Conservation (phyloP, 1,140 invertebrate genomes). For the Euschistus heros region DNA sequence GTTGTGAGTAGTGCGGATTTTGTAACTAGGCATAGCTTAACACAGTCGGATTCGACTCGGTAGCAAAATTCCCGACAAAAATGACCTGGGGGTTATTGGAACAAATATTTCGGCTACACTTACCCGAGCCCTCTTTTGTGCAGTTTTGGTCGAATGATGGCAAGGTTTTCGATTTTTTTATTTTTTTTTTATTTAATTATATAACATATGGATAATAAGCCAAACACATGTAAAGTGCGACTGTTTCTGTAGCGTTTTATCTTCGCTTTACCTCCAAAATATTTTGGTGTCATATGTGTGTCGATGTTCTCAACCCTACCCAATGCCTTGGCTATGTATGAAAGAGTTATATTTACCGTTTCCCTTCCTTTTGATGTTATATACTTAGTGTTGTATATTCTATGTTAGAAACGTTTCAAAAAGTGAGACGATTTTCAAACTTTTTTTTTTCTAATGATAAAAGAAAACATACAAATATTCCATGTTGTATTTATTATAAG, state of each 20-base stretch:
- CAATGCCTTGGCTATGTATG: neutral
- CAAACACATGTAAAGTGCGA: neutral
- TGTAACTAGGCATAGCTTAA: too few relatives aligned
- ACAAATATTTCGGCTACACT: neutral
- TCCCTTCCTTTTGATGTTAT: neutral
- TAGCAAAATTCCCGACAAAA: neutral
- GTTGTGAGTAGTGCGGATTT: too few relatives aligned
- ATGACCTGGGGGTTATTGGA: neutral
- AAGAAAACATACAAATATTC: neutral
- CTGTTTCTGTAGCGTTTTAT: neutral
- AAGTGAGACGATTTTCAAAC: neutral
- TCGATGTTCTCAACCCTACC: neutral
- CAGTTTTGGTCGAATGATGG: neutral
- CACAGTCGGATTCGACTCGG: too few relatives aligned
- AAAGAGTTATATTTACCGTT: too few relatives aligned
- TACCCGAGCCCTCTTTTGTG: neutral
- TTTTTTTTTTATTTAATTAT: neutral
- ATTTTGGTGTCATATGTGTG: conserved; percentile 8
- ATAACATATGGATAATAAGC: neutral
- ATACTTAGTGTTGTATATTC: neutral
- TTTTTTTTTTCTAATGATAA: neutral
- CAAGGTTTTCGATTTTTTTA: neutral
- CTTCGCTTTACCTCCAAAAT: conserved; percentile 1
- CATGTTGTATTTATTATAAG: neutral
- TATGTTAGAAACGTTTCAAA: neutral